Base-by-base conservation (phyloP, 1,140 invertebrate species). In the Drosophila nasuta region DNA sequence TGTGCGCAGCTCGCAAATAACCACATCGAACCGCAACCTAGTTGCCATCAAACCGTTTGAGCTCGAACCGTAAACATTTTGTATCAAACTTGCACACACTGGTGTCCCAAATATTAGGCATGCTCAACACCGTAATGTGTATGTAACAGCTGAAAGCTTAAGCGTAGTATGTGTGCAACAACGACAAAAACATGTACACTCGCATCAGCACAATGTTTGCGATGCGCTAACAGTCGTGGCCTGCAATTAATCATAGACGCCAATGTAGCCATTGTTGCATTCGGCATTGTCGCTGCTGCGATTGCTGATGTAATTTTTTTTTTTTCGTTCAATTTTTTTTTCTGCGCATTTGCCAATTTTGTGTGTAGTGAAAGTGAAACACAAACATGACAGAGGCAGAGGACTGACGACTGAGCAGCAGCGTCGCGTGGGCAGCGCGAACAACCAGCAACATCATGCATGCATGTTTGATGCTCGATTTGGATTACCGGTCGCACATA, bases 311-410 rank as follows among this genome's bases (percentile, higher is more conserved):
- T 33, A 6, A 46, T n/a, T 66, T 11, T 51, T 49, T 62, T 49
- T 62, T 46, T 43, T 38, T 46, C 45, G 13, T 43, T 41, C 8
- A 17, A 30, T 1, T 41, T 48, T 59, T 59, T 70, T 2, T 35
- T 10, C 15, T 58, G 35, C 51, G 30, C n/a, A 38, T 46, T 69
- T 56, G 72, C 33, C 30, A 75, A 64, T 70, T 79, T 71, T 75
- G 66, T 79, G 65, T 75, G 66, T 43, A 79, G 76, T 79, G 76
- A 79, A 79, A 79, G 76, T 79, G 76, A 79, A 78, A 78, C 60
- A 59, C 54, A 75, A 49, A 59, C 38, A 62, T 38, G 25, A 62
- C 43, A 33, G 38, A 28, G 41, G 43, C 41, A 35, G 33, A 25
- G 25, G 20, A 30, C 30, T 28, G 20, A 10, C 51, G 5, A 38